Conservation (phyloP, 1,140 invertebrate species). For the Heliconius hewitsoni region DNA sequence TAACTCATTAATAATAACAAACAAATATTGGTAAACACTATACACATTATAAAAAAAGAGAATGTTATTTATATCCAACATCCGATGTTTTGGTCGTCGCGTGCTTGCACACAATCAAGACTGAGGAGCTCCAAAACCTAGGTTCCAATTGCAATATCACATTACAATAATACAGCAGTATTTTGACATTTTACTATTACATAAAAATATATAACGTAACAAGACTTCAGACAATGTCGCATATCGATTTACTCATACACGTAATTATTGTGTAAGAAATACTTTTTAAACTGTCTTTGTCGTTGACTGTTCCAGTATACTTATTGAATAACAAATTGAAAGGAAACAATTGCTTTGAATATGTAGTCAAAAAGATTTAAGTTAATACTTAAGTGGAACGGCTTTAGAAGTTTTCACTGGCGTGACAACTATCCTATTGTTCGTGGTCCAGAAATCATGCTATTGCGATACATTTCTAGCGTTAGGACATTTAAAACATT, state of each 20-base stretch:
- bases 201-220: constrained; percentile 39
- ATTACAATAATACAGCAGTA: constrained; percentile 20
- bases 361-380: constrained; percentile 52
- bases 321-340: constrained; percentile 47
- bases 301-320: constrained; percentile 26
- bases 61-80: constrained; percentile 11
- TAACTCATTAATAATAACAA: not conserved
- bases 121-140: not conserved
- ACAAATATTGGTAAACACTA: not conserved
- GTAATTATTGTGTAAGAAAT: constrained; percentile 37
- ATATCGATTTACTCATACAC: constrained; percentile 41
- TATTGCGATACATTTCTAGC: constrained; percentile 19
- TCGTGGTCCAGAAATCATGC: constrained; percentile 27
- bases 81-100: not conserved
- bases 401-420: constrained; percentile 49
- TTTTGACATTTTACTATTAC: constrained; percentile 35
- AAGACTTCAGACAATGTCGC: constrained; percentile 34
- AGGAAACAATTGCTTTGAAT: constrained; percentile 36
- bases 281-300: constrained; percentile 25
- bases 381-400: constrained; percentile 44
- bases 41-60: not conserved
- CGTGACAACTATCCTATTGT: constrained; percentile 64
- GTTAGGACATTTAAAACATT: constrained; percentile 12
- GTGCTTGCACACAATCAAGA: not conserved
- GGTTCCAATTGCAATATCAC: not conserved